Evolutionary conservation across 2,113 vertebrate species (phyloP).

Genomic region (Erinaceus europaeus): DNA sequence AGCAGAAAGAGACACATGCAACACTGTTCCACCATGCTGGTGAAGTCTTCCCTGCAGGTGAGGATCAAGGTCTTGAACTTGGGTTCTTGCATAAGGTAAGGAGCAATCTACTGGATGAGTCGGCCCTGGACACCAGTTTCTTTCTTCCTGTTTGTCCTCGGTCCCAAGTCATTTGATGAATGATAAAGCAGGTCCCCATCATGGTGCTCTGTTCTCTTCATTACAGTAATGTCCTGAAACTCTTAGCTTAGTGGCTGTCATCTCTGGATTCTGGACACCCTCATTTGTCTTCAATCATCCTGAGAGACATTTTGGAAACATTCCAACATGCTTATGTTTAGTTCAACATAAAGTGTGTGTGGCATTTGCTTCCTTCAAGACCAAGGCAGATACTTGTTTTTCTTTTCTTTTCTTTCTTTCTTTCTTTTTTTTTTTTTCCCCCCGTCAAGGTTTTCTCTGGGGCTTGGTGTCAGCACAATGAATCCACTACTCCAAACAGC

Average conservation of each 20-base stretch:
- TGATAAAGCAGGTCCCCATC: neutral
- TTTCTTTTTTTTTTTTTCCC: neutral
- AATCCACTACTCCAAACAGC: too few relatives aligned
- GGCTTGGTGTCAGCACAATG: too few relatives aligned
- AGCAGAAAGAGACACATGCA: too few relatives aligned
- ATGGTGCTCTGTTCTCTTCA: neutral
- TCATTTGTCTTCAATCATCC: neutral
- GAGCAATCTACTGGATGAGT: too few relatives aligned
- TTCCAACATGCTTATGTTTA: neutral
- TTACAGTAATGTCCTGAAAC: neutral
- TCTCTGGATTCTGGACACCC: neutral
- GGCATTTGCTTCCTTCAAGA: neutral
- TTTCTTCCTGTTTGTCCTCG: neutral
- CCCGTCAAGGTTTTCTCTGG: too few relatives aligned
- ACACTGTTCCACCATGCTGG: too few relatives aligned
- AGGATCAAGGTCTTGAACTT: too few relatives aligned
- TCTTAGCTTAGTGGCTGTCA: neutral
- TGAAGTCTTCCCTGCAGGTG: too few relatives aligned
- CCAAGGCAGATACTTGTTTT: neutral
- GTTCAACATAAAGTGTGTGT: neutral
- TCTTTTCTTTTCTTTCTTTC: neutral
- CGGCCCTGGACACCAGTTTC: too few relatives aligned
- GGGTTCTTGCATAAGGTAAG: too few relatives aligned
- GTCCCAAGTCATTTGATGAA: neutral
- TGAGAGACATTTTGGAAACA: slow-evolving; percentile 43